Base-by-base conservation (phyloP, 2,113 vertebrate genomes). In the Plecturocebus donacophilus region DNA sequence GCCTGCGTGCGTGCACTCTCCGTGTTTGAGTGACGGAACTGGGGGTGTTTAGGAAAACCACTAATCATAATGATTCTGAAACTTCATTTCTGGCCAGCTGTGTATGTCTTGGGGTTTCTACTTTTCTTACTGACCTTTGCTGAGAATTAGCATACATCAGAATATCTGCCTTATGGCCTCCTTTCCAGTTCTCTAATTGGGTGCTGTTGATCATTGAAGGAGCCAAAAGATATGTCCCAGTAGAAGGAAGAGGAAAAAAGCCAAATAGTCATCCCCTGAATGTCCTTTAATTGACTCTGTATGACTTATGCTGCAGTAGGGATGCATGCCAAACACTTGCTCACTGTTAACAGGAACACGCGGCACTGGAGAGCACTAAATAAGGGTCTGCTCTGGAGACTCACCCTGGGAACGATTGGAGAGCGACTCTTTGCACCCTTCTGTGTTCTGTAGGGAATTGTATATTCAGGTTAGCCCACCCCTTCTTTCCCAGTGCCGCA, bases 241-340 rank as follows among this genome's bases (percentile, higher is more conserved):
- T 42, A 45, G 93, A 70, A 80, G 68, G 35, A 76, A 81, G 66
- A 81, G 64, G 71, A 61, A 66, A 52, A 40, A 58, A 76, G 52
- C 64, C 90, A 88, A 79, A 42, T 30, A 64, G 56, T 56, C 58
- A 56, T 38, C n/a, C 45, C 49, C 58, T 85, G 70, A 91, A 92
- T 68, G 70, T 68, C 83, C 89, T 93, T 94, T 94, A 87, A 68
- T 64, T 89, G 83, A 45, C 47, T 64, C 32, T 66, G 21, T 80
- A 13, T 91, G 70, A 76, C 64, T 89, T 93, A 30, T 1, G 9
- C 70, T 79, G 52, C 6, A 11, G 45, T 17, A 35, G 66, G 66
- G 82, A 75, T 61, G 32, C 35, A 11, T 30, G 80, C 79, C 95
- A 91, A 61, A 56, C 23, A 64, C 42, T 77, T 94, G 77, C 83